Evolutionary conservation across 2,797 vertebrate species (phyloP), one percentile per base, ranked within the genome.

Genomic region (Pogonophryne albipinna): DNA sequence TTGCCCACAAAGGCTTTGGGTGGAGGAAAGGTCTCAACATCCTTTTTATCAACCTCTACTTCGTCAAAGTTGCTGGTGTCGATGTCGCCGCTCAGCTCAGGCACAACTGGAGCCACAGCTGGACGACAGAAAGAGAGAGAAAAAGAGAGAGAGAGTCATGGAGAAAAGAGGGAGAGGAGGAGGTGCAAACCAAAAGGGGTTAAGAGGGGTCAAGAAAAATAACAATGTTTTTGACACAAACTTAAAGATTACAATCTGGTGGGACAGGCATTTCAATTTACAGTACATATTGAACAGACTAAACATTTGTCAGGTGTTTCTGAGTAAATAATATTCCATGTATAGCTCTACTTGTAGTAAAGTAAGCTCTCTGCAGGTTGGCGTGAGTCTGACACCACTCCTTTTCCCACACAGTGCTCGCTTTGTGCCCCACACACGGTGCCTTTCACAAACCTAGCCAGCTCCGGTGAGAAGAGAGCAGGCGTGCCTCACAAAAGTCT

Each of bases 1-100:
- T 99, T 99, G 91, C 98, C 98, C 86, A 97, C 96, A 69, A 98
- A 99, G 83, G 98, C 97, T 94, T 95, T 98, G 55, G 98, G 98
- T 47, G 96, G 93, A 56, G 97, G 96, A 77, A 99, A 99, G 27
- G 97, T 98, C 94, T 99, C 98, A 8, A 93, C 95, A 9, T 96
- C 92, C 87, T 95, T 93, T 90, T 97, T 98, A 87, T 98, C 97
- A 50, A 97, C 95, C 92, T 99, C 97, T 49, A 99, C 97, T 80
- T 99, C 96, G 79, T 99, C 98, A 88, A 99, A 99, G 94, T 99
- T 97, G 76, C 96, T 98, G 91, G 97, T 99, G 93, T 99, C 98
- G 83, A 97, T 95, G 91, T 99, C 98, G 85, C 97, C 96, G 91
- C 89, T 96, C 85, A 99, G 94, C 88, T 99, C 98, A 16, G 98